Base-by-base conservation (phyloP, 1,140 invertebrate genomes). In the Belonocnema kinseyi region DNA sequence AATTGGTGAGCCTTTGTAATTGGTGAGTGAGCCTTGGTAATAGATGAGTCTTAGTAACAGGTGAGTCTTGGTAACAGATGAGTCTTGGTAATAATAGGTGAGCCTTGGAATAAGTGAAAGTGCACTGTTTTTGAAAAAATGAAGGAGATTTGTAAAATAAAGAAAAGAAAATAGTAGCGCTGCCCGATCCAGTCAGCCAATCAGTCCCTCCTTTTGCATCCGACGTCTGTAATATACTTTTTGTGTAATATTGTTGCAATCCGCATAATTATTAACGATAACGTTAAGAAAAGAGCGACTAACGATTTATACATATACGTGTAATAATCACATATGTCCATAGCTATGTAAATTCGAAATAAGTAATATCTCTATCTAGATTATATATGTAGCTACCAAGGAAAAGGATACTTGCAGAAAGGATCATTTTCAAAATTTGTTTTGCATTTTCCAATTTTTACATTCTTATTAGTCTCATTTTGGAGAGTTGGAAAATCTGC, bases 191-290 rank as follows among this genome's bases (percentile, higher is more conserved):
- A 77, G 83, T 83, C 73, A 79, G 78, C 79, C 80, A 85, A 76
- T 77, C 80, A 82, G 74, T 85, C 83, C 85, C 78, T 84, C 80
- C 80, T 80, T 79, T 70, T 70, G 51, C 70, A 74, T 72, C 50
- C 72, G 52, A 61, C 46, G 19, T 82, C 66, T 77, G 76, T 75
- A 79, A 66, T 52, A 50, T 77, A 46, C 46, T 52, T 72, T 72
- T 72, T 40, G 61, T 66, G 61, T 66, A 66, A 66, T 66, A 66
- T 66, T 66, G 61, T 66, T 66, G 40, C 26, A 13, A 33, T 26
- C 26, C 61, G 21, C 61, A 66, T 66, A 66, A 66, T 40, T 66
- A 66, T 66, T 46, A 66, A 66, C 26, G 13, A 26, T 61, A 61
- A 61, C 19, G 56, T 61, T 61, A 51, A 76, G 58, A 77, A 21